Conservation (phyloP, 2,797 vertebrate species). For the Coccyzus lansbergi region DNA sequence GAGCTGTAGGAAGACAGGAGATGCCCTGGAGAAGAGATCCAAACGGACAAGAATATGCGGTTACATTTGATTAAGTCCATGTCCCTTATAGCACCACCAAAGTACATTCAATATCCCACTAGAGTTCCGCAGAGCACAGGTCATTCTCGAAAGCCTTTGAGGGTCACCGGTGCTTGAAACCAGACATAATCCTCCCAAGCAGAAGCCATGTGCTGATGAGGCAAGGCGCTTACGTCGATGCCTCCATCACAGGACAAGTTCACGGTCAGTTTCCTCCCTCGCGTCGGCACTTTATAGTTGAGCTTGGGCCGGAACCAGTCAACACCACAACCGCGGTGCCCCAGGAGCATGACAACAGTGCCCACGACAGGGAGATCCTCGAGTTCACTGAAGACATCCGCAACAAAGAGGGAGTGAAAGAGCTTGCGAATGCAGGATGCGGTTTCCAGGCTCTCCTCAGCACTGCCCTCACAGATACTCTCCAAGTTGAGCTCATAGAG, state of each 20-base stretch:
- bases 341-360: conserved; percentile 86
- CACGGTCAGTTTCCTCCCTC: conserved; percentile 85
- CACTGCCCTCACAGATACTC: conserved; percentile 74
- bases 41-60: too few relatives aligned
- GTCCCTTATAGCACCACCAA: not conserved
- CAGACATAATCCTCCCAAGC: conserved; percentile 88
- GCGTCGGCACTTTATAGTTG: conserved; percentile 87
- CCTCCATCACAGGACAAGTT: conserved; percentile 80
- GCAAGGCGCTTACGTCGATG: not conserved
- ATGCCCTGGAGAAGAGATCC: too few relatives aligned
- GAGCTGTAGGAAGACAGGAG: too few relatives aligned
- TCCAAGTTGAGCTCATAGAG: conserved; percentile 94
- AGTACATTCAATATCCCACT: not conserved
- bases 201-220: not conserved
- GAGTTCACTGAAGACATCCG: conserved; percentile 89
- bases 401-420: conserved; percentile 90
- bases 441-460: conserved; percentile 80
- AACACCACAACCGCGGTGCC: conserved; percentile 89
- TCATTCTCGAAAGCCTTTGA: conserved; percentile 86
- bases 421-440: conserved; percentile 87
- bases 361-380: conserved; percentile 82
- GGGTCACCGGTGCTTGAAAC: conserved; percentile 91
- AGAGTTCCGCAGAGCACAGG: not conserved
- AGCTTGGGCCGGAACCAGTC: conserved; percentile 93
- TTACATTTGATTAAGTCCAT: not conserved